Base-by-base conservation (phyloP, 1,140 invertebrate genomes). In the Drosophila sp. region DNA sequence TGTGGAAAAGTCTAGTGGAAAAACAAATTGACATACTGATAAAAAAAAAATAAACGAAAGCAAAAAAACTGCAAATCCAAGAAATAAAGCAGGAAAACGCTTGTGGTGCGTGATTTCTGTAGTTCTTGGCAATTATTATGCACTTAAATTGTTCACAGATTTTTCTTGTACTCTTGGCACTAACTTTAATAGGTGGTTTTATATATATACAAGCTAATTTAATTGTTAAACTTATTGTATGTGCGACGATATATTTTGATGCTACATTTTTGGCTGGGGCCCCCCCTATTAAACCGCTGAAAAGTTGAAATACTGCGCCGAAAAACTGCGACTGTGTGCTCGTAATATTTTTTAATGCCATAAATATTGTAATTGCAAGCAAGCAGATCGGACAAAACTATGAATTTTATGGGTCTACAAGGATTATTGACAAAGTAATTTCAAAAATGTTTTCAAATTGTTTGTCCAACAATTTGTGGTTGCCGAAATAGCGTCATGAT, bases 21-120 rank as follows among this genome's bases (percentile, higher is more conserved):
- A 71, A 76, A 78, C 70, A 83, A 80, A 86, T 87, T 87, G 83
- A 79, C 79, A 79, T 35, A 62, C 56, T 76, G 79, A 86, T 87
- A 86, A 86, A 81, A 69, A 75, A 25, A 47, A n/a, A 33, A 40
- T 47, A 35, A 29, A 64, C 61, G 17, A 25, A 47, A 6, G 5
- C 10, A 5, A 50, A 50, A 50, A 44, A 17, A 44, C 44, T 50
- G 8, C 7, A 27, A 27, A 50, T 50, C 23, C 23, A 27, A 50
- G 3, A 50, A 50, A 7, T 27, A 50, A 25, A 27, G 17, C 44
- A 25, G 23, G 44, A 3, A 50, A 27, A 50, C 10, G 4, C 7
- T 50, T 50, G 44, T 50, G 23, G 44, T 50, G 44, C 44, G 44
- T 50, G 44, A 50, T 50, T 50, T 50, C 25, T 33, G 17, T 7